A percentile compares a stretch with the other conserved stretches of the same genome.
phyloP scores from a whole-genome alignment of 2,797 vertebrate species.

The Sparus aurata region DNA sequence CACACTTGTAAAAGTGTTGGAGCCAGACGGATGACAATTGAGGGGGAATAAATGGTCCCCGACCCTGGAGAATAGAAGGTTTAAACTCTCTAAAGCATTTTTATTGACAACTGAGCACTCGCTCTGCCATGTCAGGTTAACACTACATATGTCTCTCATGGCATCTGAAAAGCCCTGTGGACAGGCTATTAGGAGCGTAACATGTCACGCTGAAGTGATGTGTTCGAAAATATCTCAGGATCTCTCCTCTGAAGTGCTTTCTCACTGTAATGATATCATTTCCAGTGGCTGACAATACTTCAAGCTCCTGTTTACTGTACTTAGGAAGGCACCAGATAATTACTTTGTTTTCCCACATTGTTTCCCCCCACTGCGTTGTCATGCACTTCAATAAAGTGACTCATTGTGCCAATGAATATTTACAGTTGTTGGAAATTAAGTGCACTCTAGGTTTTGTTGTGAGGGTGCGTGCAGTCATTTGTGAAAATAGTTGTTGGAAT shows the following conservation, averaged over 20 bases:
- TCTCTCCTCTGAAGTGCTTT: conserved; percentile 19
- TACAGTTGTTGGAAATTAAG: conserved; percentile 66
- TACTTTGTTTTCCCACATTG: conserved; percentile 48
- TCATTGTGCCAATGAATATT: conserved; percentile 65
- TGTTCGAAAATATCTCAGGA: conserved; percentile 24
- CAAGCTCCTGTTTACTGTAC: conserved; percentile 43
- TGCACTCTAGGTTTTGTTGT: conserved; percentile 60
- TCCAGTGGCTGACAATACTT: conserved; percentile 46
- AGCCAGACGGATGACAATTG: conserved; percentile 56
- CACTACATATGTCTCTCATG: conserved; percentile 40
- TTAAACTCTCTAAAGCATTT: conserved; percentile 54
- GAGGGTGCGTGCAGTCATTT: conserved; percentile 57
- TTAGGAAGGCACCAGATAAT: conserved; percentile 60
- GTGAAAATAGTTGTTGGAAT: conserved; percentile 73
- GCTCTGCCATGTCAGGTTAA: conserved; percentile 54
- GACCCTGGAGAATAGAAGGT: conserved; percentile 40
- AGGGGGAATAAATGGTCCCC: conserved; percentile 48
- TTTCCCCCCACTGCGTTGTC: conserved; percentile 37
- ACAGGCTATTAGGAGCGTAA: conserved; percentile 31
- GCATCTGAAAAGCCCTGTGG: conserved; percentile 34
- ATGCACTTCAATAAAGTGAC: conserved; percentile 60
- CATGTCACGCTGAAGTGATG: conserved; percentile 22
- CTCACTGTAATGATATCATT: conserved; percentile 28
- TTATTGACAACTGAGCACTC: conserved; percentile 64
- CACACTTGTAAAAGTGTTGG: conserved; percentile 50